These are phyloP conservation scores for Volucella bombylans DNA, from an alignment of 2,888 invertebrate genomes.

Conservation along the genomic window DNA sequence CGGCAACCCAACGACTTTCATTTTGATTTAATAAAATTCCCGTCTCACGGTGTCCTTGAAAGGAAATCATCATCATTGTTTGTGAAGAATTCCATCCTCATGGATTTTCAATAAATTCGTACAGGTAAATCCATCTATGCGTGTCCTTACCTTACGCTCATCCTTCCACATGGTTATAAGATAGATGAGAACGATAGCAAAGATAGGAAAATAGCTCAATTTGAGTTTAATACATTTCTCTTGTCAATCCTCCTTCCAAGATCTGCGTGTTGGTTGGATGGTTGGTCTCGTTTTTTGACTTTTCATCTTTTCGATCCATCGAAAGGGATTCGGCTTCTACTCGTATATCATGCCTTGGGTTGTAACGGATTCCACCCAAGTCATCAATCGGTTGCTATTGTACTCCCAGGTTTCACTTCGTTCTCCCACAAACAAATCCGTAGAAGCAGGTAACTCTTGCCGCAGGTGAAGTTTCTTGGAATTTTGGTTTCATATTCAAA, in stretches of 20 bases:
- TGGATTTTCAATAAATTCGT: background rate
- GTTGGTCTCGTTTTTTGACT: constrained; percentile 7
- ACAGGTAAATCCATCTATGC: constrained; percentile 14
- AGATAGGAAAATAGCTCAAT: constrained; percentile 38
- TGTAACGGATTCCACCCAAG: constrained; percentile 6
- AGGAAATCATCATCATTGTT: background rate
- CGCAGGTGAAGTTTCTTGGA: constrained; percentile 31
- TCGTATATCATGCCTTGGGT: background rate
- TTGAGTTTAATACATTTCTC: constrained; percentile 28
- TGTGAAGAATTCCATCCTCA: background rate
- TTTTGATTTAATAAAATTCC: constrained; percentile 32
- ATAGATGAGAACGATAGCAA: background rate
- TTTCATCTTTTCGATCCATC: constrained; percentile 14
- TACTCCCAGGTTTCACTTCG: background rate
- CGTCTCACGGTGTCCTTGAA: background rate
- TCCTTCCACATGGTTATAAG: background rate
- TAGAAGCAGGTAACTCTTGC: background rate
- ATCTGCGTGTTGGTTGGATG: too few relatives aligned
- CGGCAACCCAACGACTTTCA: constrained; percentile 3
- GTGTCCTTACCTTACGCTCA: too few relatives aligned
- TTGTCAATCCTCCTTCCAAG: background rate
- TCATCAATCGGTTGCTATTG: background rate
- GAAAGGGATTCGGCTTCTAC: background rate
- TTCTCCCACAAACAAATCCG: background rate
- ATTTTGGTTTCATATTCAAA: constrained; percentile 37